Evolutionary conservation across 2,797 vertebrate genomes (phyloP).

Genomic region (Diglossa cyanea): DNA sequence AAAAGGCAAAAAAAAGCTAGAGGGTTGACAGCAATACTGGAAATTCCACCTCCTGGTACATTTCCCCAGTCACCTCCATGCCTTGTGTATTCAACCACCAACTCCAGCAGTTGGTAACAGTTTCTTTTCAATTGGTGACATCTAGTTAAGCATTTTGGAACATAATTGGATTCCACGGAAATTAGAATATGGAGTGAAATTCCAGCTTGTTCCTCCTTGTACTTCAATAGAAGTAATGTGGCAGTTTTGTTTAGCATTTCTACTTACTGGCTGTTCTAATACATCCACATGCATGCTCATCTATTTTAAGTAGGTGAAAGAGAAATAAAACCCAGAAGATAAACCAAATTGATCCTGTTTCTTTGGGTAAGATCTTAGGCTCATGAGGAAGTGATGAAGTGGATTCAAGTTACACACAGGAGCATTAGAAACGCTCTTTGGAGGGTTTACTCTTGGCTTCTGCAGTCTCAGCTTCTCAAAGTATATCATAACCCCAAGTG

Average conservation of each 20-base stretch:
- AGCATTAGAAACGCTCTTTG: rapidly evolving
- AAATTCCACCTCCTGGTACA: not conserved
- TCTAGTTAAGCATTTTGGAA: not conserved
- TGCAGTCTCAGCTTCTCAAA: not conserved
- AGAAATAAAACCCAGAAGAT: not conserved
- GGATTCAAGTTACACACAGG: not conserved
- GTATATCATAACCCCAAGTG: not conserved
- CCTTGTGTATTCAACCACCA: not conserved
- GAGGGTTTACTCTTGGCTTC: not conserved
- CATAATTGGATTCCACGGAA: not conserved
- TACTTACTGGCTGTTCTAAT: not conserved
- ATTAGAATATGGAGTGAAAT: not conserved
- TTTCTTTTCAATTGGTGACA: not conserved
- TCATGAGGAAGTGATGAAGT: not conserved
- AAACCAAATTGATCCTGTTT: not conserved
- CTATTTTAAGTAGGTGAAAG: not conserved
- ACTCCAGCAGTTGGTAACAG: not conserved
- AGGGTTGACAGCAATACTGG: not conserved
- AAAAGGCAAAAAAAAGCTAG: not conserved
- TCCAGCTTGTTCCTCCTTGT: not conserved
- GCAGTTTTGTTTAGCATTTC: not conserved
- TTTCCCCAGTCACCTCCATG: not conserved
- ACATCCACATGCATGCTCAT: not conserved
- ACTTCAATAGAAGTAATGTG: not conserved
- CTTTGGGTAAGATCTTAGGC: not conserved